Percentiles rank a stretch among this genome's conserved stretches.
phyloP scores from a whole-genome alignment of 1,140 invertebrate species.

The Anastrepha ludens region DNA sequence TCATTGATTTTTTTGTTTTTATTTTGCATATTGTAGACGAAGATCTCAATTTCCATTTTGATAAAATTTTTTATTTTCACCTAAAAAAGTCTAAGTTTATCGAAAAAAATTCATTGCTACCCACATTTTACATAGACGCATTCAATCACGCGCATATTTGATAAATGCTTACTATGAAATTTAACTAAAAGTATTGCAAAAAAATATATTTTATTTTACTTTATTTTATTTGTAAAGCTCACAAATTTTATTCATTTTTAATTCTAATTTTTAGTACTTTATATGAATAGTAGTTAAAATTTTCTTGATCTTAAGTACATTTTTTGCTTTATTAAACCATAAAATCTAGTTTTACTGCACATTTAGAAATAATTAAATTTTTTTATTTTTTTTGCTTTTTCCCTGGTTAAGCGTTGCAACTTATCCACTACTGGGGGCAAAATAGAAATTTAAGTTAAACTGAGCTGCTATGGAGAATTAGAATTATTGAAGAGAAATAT shows the following conservation, averaged over 20 bases:
- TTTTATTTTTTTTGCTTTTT: too few species aligned
- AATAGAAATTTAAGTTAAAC: too few species aligned
- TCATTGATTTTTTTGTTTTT: background rate
- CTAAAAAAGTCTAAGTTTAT: background rate
- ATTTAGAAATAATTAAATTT: background rate
- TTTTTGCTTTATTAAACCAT: constrained; percentile 47
- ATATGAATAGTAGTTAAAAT: background rate
- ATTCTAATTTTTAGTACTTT: background rate
- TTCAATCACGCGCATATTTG: background rate
- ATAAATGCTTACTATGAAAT: background rate
- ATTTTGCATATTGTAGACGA: background rate
- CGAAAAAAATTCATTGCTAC: background rate
- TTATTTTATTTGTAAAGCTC: background rate
- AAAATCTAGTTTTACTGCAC: background rate
- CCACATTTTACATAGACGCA: background rate
- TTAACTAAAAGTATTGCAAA: constrained; percentile 36
- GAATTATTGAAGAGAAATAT: too few species aligned
- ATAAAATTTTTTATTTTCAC: background rate
- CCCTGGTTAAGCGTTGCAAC: too few species aligned
- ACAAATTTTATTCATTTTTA: too few species aligned
- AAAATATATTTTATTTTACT: background rate
- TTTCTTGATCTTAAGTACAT: background rate
- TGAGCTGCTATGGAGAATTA: too few species aligned
- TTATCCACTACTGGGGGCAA: too few species aligned
- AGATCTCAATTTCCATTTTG: constrained; percentile 43